Percentiles rank a stretch among this genome's conserved stretches.
phyloP scores from a whole-genome alignment of 1,140 invertebrate genomes.

The Megalonaias nervosa region DNA sequence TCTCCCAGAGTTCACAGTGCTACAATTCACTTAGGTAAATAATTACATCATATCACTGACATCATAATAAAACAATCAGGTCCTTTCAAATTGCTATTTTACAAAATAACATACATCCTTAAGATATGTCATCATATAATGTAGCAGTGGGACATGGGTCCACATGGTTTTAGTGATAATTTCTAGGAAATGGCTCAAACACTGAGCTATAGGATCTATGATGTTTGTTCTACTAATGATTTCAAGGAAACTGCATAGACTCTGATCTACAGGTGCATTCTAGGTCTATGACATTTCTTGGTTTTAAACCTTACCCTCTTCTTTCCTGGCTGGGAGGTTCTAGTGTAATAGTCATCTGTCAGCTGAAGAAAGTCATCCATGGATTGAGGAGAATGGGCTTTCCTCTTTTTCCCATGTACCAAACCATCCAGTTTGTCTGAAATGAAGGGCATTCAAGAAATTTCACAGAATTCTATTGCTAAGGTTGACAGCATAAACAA shows the following conservation, averaged over 20 bases:
- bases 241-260: too few species aligned
- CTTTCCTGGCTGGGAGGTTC: constrained; percentile 82
- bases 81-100: too few species aligned
- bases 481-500: too few species aligned
- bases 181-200: neutral
- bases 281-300: neutral
- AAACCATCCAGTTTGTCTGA: constrained; percentile 91
- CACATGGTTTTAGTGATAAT: neutral
- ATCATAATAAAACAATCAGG: too few species aligned
- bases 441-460: constrained; percentile 62
- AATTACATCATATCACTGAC: too few species aligned
- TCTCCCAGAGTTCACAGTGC: too few species aligned
- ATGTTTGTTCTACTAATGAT: too few species aligned
- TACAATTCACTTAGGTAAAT: too few species aligned
- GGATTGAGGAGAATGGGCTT: constrained; percentile 71
- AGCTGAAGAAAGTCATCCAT: constrained; percentile 91
- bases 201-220: too few species aligned
- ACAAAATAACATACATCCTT: neutral
- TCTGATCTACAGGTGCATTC: neutral
- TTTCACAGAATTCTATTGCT: too few species aligned
- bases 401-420: constrained; percentile 70
- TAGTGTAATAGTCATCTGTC: constrained; percentile 80
- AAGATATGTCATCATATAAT: neutral
- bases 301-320: constrained; percentile 80
- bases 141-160: neutral